Evolutionary conservation across 2,113 vertebrate species (phyloP), one percentile per base, ranked within the genome.

Genomic region (Chaetura pelagica): DNA sequence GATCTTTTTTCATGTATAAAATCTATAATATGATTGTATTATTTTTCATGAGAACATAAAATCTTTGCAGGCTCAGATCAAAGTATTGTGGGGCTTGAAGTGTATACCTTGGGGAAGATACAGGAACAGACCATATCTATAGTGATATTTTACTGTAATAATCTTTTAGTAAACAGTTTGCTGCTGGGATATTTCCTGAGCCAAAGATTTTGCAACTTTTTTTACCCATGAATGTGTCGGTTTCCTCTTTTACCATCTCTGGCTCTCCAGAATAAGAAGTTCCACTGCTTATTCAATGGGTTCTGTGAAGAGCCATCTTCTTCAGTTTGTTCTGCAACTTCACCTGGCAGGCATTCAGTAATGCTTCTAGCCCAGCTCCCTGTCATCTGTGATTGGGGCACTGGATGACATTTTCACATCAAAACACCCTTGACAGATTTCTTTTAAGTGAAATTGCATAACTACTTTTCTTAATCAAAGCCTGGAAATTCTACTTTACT

Each of bases 1-100:
- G n/a, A 76, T 64, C n/a, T 62, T 22, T 89, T 89, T 87, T 93
- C 27, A 82, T 12, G 51, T 69, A 42, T 76, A 69, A 84, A 89
- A 76, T 82, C 84, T 72, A 35, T 89, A 96, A 95, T 89, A 30
- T 73, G 40, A 76, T 69, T 69, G 71, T 82, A 44, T 84, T 93
- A 67, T 66, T 93, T 93, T 96, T 93, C 69, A 87, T 34, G 66
- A 78, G 69, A 96, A 90, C 57, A 64, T 75, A 93, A 97, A 82
- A 76, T 90, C 84, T 94, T 91, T 73, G 84, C n/a, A 68, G 62
- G 71, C 78, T 83, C 23, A 52, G 15, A 67, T 63, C 61, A 61
- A 68, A 84, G 44, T 63, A 59, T 35, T 75, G 1, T 61, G 34
- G 61, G 49, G 22, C 30, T 82, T 64, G 44, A 52, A 64, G 61